These are phyloP conservation scores for Microcebus tavaratra DNA, from an alignment of 2,113 vertebrate species.

Conservation along the genomic window DNA sequence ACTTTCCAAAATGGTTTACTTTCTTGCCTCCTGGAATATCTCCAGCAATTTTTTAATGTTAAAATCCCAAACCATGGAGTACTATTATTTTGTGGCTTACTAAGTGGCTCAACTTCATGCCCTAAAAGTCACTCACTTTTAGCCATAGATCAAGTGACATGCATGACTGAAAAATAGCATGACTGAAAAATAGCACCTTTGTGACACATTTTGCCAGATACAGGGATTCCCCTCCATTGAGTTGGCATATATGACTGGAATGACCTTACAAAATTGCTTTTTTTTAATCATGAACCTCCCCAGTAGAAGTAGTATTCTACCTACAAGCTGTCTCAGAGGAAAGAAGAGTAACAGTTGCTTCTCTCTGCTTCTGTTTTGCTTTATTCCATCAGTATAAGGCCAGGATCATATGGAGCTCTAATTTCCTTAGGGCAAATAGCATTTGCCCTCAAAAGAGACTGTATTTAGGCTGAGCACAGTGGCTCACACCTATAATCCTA, in stretches of 20 bases:
- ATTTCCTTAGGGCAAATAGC: background rate
- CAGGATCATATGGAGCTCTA: background rate
- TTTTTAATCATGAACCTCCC: background rate
- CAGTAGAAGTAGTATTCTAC: background rate
- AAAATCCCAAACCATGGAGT: background rate
- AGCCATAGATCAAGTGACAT: slow-evolving; percentile 33
- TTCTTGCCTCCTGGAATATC: background rate
- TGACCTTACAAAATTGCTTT: slow-evolving; percentile 6
- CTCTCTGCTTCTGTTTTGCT: slow-evolving; percentile 40
- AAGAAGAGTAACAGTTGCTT: background rate
- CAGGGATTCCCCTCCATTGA: background rate
- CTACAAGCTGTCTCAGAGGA: background rate
- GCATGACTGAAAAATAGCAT: slow-evolving; percentile 26
- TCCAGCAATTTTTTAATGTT: slow-evolving; percentile 31
- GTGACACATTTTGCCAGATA: slow-evolving; percentile 10
- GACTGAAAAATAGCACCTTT: no score
- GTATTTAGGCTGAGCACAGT: background rate
- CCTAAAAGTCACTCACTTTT: slow-evolving; percentile 28
- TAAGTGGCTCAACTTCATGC: background rate
- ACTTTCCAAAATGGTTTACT: slow-evolving; percentile 49
- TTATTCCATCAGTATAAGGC: background rate
- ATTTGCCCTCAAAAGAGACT: background rate
- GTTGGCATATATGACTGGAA: background rate
- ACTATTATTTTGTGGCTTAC: background rate
- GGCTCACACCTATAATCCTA: no score